Evolutionary conservation across 1,140 invertebrate genomes (phyloP).

Genomic region (Dreissena polymorpha): DNA sequence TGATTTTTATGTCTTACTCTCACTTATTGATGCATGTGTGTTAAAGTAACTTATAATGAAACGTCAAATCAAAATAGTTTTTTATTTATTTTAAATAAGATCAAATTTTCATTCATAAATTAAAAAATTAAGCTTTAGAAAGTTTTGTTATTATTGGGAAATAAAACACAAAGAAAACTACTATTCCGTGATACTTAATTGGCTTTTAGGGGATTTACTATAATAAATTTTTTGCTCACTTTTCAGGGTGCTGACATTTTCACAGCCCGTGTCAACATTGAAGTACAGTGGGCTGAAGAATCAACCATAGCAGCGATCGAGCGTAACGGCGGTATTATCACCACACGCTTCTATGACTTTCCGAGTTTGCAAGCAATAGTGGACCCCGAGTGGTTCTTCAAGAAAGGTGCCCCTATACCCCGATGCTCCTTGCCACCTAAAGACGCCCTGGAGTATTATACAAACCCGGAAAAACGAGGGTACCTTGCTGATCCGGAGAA

Average conservation of each 20-base stretch:
- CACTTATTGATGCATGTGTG: too few species aligned
- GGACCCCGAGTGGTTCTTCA: conserved; percentile 91
- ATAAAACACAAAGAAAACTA: too few species aligned
- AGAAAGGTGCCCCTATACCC: conserved; percentile 92
- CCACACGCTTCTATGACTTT: conserved; percentile 96
- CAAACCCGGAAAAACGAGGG: conserved; percentile 89
- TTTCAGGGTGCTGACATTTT: conserved; percentile 91
- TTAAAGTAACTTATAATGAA: too few species aligned
- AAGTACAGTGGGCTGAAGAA: conserved; percentile 98
- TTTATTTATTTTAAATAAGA: too few species aligned
- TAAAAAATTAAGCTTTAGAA: too few species aligned
- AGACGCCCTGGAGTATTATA: conserved; percentile 94
- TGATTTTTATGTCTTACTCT: too few species aligned
- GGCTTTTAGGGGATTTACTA: too few species aligned
- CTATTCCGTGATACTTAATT: too few species aligned
- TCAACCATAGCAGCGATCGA: conserved; percentile 97
- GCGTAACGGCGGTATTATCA: conserved; percentile 95
- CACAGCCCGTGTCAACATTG: conserved; percentile 95
- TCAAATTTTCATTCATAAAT: too few species aligned
- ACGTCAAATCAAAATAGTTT: too few species aligned
- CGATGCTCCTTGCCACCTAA: conserved; percentile 93
- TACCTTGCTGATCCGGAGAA: conserved; percentile 97
- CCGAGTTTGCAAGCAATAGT: conserved; percentile 86
- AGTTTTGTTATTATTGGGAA: conserved; percentile 1
- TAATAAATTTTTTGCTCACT: too few species aligned